Conservation (phyloP, 2,797 vertebrate species). For the Phylloscopus collybita region DNA sequence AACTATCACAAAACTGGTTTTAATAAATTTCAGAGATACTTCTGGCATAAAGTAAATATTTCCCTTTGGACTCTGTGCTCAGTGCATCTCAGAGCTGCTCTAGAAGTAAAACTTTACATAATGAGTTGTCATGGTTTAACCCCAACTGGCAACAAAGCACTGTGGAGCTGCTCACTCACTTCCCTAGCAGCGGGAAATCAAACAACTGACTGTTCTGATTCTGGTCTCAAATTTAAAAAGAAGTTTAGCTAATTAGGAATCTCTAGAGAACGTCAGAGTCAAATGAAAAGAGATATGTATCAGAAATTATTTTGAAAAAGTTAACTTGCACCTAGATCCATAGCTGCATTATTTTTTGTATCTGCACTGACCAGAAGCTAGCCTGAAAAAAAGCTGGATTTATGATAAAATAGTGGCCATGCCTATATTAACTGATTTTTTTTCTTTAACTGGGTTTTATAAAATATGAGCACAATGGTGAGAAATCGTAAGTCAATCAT, state of each 20-base stretch:
- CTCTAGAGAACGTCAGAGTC: not conserved
- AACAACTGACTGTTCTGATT: not conserved
- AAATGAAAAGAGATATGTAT: not conserved
- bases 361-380: not conserved
- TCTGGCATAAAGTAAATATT: not conserved
- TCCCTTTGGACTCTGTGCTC: not conserved
- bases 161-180: not conserved
- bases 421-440: not conserved
- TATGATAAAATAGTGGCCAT: not conserved
- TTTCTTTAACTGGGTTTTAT: not conserved
- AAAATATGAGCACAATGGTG: not conserved
- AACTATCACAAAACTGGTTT: not conserved
- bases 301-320: not conserved
- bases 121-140: not conserved
- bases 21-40: not conserved
- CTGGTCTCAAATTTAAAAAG: not conserved
- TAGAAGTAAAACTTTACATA: not conserved
- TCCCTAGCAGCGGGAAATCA: not conserved
- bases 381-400: not conserved
- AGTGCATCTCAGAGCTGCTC: not conserved
- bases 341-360: not conserved
- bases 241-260: not conserved
- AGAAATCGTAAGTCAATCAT: not conserved
- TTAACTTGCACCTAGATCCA: not conserved
- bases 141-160: not conserved